Evolutionary conservation across 2,113 vertebrate genomes (phyloP), one percentile per base, ranked within the genome.

Genomic region (Lagopus leucura): DNA sequence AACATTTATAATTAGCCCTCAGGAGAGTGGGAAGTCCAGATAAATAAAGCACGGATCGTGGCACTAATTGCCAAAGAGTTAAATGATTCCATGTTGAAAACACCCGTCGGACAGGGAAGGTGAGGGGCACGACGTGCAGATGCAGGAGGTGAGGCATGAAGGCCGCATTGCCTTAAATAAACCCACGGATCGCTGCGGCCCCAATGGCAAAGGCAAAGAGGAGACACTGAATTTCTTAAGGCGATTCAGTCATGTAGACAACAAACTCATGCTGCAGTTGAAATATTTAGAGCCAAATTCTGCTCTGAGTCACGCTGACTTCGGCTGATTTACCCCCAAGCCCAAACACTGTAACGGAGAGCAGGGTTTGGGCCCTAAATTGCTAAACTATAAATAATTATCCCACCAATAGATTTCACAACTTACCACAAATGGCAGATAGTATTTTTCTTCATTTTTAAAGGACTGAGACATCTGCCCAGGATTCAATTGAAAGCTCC

Each of bases 141-240:
- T 40, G 93, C 40, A 0, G 82, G 82, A 96, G 90, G 77, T 54
- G 86, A 96, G 92, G 92, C 80, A 24, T 78, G 95, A 92, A 66
- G 0, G 12, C 27, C 3, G 4, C 8, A 48, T 30, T 32, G 69
- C 90, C 80, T 92, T 65, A 75, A 84, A 93, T 83, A 77, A 86
- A 36, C 47, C 4, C 80, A 21, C 60, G 88, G 88, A 86, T 92
- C 32, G 1, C 63, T 69, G 70, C 6, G 0, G 54, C 92, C 94
- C 92, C 67, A 1, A 54, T 12, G 96, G 94, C 95, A 96, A 96
- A 92, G 92, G 61, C 96, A 90, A 63, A 94, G 89, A 90, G 89
- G 86, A 92, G 91, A 67, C 86, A 54, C 81, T 28, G 77, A n/a
- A 66, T 92, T 30, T 94, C 96, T 93, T 45, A 82, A 54, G 96